A percentile compares a stretch with the other conserved stretches of the same genome.
phyloP scores from a whole-genome alignment of 1,140 invertebrate genomes.

The Drosophila quadrilineata region DNA sequence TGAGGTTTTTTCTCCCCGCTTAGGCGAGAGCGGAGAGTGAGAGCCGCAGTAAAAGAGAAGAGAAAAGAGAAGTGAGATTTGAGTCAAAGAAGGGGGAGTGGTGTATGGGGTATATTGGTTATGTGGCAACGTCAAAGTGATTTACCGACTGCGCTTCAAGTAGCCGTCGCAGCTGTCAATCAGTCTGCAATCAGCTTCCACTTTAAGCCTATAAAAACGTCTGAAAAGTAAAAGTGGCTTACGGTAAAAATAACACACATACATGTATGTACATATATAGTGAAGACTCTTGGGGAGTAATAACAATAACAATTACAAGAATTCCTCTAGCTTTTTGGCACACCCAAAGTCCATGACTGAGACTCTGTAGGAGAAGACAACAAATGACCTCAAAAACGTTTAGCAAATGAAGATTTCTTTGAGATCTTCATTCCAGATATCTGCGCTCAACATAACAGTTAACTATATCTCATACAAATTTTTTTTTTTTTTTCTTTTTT shows the following conservation, averaged over 20 bases:
- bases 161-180: conserved; percentile 70
- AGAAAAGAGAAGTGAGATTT: conserved; percentile 3
- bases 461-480: conserved; percentile 25
- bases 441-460: conserved; percentile 21
- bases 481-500: too few relatives aligned
- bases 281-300: not conserved
- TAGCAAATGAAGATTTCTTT: conserved; percentile 61
- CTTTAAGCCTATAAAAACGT: conserved; percentile 72
- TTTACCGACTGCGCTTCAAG: conserved; percentile 70
- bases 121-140: conserved; percentile 24
- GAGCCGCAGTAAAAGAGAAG: not conserved
- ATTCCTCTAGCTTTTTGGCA: conserved; percentile 45
- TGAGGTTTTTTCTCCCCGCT: too few relatives aligned
- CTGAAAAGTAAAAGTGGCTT: conserved; percentile 77
- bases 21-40: too few relatives aligned
- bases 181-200: conserved; percentile 72
- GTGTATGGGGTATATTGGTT: not conserved
- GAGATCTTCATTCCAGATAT: conserved; percentile 62
- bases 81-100: not conserved
- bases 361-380: too few relatives aligned
- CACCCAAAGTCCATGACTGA: too few relatives aligned
- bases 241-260: conserved; percentile 50
- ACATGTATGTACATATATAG: not conserved
- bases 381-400: conserved; percentile 75
- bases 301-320: conserved; percentile 31